These are phyloP conservation scores for Idaea aversata DNA, from an alignment of 2,888 invertebrate genomes.

Conservation along the genomic window DNA sequence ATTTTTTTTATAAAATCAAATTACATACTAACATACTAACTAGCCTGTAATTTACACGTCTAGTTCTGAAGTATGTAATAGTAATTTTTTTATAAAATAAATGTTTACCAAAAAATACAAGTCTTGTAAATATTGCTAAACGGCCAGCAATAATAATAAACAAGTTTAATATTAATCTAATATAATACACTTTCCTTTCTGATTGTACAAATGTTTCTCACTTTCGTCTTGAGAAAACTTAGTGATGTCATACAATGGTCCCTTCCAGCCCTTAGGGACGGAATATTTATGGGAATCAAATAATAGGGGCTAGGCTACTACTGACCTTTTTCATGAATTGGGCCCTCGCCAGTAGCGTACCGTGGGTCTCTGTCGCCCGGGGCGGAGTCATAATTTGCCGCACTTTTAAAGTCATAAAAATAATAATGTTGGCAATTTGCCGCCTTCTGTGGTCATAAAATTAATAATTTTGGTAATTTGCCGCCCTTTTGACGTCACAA, in stretches of 20 bases:
- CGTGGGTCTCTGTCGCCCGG: no score
- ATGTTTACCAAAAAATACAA: no score
- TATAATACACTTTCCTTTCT: not conserved
- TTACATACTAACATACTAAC: no score
- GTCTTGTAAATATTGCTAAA: no score
- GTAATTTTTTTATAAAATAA: no score
- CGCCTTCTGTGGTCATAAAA: not conserved
- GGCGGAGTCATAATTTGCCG: no score
- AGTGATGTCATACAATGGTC: conserved; percentile 31
- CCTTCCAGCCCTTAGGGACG: conserved; percentile 35
- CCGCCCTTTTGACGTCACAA: not conserved
- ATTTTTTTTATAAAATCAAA: no score
- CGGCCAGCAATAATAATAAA: not conserved
- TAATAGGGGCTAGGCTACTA: conserved; percentile 28
- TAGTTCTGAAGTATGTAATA: no score
- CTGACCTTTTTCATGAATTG: conserved; percentile 31
- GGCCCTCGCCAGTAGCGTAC: conserved; percentile 7
- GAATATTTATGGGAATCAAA: conserved; percentile 42
- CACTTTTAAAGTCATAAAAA: no score
- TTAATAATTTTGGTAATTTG: no score
- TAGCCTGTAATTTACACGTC: no score
- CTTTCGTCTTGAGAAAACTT: conserved; percentile 19
- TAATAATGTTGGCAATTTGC: no score
- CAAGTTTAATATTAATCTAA: conserved; percentile 1
- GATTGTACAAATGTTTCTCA: conserved; percentile 4